Base-by-base conservation (phyloP, 35 echinoderm and acorn worm genomes). In the Patiria miniata region DNA sequence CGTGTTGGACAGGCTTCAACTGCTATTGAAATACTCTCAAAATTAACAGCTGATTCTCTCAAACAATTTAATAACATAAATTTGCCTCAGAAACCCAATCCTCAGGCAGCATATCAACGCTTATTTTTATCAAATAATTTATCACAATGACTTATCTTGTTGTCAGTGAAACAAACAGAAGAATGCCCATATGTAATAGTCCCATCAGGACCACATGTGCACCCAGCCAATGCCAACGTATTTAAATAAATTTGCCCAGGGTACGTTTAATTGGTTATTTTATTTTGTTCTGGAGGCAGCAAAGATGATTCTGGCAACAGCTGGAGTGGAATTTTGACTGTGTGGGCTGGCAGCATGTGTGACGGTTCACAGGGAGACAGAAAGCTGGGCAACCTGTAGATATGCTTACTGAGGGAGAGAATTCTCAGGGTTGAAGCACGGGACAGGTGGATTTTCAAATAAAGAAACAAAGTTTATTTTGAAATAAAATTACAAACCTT, bases 221-320 rank as follows among this genome's bases (percentile, higher is more conserved):
- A 47, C 42, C 4, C 12, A 47, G 42, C 42, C 42, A 47, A 12
- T 6, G 29, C 34, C 65, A 73, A 32, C 21, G 57, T 26, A 32
- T 26, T 18, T 30, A 73, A 73, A 73, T 30, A 73, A 73, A 73
- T 73, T 73, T 73, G 65, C 65, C 26, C 34, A 73, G 65, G 65
- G 26, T 73, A 73, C n/a, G n/a, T n/a, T n/a, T n/a, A n/a, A n/a
- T 26, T 73, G 29, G 21, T 73, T 34, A 18, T 28, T 18, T 26
- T 34, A 23, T 73, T 30, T 73, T 73, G 19, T 73, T 26, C 21
- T 73, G 21, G 14, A 73, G 14, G 26, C 65, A 32, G 65, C 65
- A 30, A 73, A 14, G 65, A 73, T 32, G 6, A 12, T 47, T 47
- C 12, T 47, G 42, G 65, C 65, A 36, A 73, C 65, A 73, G 65